phyloP scores from a whole-genome alignment of 2,113 vertebrate species.

The Campylorhamphus procurvoides region DNA sequence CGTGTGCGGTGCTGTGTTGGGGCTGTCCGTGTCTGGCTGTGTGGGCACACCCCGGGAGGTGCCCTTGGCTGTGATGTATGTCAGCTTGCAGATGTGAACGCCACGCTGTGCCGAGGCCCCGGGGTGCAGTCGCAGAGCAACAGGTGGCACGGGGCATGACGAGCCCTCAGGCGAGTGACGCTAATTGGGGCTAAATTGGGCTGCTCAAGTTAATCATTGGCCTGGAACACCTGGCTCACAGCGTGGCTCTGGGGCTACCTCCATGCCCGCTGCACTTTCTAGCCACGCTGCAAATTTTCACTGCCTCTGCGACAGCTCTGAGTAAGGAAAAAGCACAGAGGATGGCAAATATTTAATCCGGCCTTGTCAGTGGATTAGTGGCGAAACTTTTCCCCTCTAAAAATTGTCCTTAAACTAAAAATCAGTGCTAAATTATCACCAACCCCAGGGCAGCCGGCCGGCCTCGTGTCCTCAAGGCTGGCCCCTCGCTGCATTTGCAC shows the following conservation, averaged over 20 bases:
- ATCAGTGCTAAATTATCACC: accelerated
- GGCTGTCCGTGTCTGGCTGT: neutral
- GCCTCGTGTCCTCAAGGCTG: neutral
- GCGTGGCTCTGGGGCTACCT: neutral
- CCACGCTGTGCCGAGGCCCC: conserved; percentile 82
- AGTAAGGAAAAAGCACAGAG: neutral
- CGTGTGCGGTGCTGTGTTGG: neutral
- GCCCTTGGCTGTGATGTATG: conserved; percentile 69
- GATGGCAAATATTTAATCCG: neutral
- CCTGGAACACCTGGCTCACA: neutral
- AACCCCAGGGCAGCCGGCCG: neutral
- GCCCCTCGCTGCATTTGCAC: neutral
- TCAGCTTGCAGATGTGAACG: conserved; percentile 74
- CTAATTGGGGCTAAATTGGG: conserved; percentile 26
- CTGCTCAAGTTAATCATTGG: neutral
- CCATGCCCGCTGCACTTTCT: neutral
- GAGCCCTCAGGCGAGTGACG: conserved; percentile 47
- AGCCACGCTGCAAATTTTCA: neutral
- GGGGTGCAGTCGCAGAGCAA: conserved; percentile 64
- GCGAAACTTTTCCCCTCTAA: neutral
- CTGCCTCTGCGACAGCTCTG: neutral
- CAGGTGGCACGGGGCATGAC: conserved; percentile 39
- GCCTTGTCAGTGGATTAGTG: neutral
- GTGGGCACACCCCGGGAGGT: neutral
- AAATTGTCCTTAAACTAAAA: neutral